phyloP scores from a whole-genome alignment of 2,888 invertebrate genomes.

The Andrena bucephala region DNA sequence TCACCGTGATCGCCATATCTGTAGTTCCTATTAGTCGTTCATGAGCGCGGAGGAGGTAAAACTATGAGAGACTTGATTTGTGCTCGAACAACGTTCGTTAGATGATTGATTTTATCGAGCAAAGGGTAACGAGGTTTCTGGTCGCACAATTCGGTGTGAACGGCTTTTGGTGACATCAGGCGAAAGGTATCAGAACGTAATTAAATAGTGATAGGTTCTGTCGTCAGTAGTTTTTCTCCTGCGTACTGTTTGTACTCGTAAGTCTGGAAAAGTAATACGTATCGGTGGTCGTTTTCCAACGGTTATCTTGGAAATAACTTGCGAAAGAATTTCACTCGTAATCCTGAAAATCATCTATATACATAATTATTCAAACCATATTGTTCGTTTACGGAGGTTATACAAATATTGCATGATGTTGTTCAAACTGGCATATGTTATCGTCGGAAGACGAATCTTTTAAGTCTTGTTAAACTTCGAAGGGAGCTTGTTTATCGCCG shows the following conservation, averaged over 20 bases:
- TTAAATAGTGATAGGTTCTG: not conserved
- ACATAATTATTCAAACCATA: slow-evolving; percentile 10
- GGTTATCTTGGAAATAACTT: not conserved
- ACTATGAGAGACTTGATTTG: not conserved
- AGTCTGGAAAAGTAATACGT: not conserved
- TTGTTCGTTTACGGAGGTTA: slow-evolving; percentile 37
- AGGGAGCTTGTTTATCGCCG: not conserved
- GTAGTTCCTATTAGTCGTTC: not conserved
- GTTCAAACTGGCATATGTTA: not conserved
- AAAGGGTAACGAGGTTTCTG: no score
- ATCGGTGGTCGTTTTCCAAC: not conserved
- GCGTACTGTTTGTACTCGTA: not conserved
- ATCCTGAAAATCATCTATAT: not conserved
- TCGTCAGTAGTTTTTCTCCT: not conserved
- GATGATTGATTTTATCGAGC: not conserved
- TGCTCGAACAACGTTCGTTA: not conserved
- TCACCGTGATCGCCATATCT: not conserved
- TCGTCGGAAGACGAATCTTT: not conserved
- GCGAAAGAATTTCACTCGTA: not conserved
- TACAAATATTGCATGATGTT: not conserved
- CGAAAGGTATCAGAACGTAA: not conserved
- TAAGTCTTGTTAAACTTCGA: not conserved
- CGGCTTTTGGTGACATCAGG: not conserved
- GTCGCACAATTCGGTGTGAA: not conserved
- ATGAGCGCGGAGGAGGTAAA: not conserved